Conservation (phyloP, 2,888 invertebrate genomes). For the Rhabditophanes sp. region DNA sequence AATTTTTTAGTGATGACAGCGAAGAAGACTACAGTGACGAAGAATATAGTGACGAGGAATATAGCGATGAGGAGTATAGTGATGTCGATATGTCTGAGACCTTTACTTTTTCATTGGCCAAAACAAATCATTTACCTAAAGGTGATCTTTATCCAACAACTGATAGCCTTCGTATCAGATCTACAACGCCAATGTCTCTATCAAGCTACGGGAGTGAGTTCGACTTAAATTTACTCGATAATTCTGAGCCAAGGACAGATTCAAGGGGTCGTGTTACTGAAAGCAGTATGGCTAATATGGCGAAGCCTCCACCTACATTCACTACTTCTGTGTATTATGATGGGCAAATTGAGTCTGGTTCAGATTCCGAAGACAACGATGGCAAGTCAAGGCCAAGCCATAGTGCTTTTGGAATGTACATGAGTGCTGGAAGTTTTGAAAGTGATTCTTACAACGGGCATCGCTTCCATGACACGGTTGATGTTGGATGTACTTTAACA, state of each 20-base stretch:
- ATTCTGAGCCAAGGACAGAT: slow-evolving; percentile 11
- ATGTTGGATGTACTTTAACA: slow-evolving; percentile 33
- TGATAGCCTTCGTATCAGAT: slow-evolving; percentile 11
- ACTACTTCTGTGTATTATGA: slow-evolving; percentile 38
- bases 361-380: slow-evolving; percentile 1
- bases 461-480: slow-evolving; percentile 15
- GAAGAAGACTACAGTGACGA: too few species aligned
- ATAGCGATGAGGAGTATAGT: slow-evolving; percentile 7
- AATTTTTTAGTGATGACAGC: too few species aligned
- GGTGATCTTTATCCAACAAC: slow-evolving; percentile 16
- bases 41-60: neutral
- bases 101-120: neutral
- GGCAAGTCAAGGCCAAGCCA: slow-evolving; percentile 8
- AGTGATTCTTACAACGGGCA: slow-evolving; percentile 16
- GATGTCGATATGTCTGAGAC: slow-evolving; percentile 6
- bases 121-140: neutral
- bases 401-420: slow-evolving; percentile 14
- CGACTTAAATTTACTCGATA: slow-evolving; percentile 16
- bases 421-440: slow-evolving; percentile 20
- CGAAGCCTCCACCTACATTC: slow-evolving; percentile 30
- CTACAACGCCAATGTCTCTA: slow-evolving; percentile 13
- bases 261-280: slow-evolving; percentile 24
- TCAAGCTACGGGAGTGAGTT: slow-evolving; percentile 24
- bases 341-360: slow-evolving; percentile 17
- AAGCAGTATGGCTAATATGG: slow-evolving; percentile 21